phyloP scores from a whole-genome alignment of 2,113 vertebrate species.

The Cyprinodon variegatus region DNA sequence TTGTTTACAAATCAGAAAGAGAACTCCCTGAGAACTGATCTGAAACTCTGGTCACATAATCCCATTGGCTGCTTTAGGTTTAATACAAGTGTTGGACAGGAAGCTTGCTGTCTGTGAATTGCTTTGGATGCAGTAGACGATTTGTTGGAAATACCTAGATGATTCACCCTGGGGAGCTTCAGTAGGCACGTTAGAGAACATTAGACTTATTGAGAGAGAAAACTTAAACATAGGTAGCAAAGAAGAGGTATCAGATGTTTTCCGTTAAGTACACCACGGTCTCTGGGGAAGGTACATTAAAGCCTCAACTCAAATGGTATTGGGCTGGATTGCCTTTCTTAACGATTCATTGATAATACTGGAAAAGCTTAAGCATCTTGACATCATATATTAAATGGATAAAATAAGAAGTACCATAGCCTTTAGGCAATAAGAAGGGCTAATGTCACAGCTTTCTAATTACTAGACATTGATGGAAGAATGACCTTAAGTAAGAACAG shows the following conservation, averaged over 20 bases:
- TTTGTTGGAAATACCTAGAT: constrained; percentile 14
- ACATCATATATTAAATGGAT: not conserved
- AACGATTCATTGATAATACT: not conserved
- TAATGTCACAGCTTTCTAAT: not conserved
- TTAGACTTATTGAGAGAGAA: not conserved
- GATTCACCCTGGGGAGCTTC: constrained; percentile 27
- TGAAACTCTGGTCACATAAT: constrained; percentile 2
- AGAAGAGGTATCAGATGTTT: not conserved
- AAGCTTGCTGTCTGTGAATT: too few species aligned
- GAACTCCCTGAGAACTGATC: constrained; percentile 1
- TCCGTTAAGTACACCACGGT: not conserved
- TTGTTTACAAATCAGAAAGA: constrained; percentile 2
- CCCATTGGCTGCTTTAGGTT: not conserved
- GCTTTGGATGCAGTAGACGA: constrained; percentile 18
- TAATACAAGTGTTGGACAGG: constrained; percentile 2
- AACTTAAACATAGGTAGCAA: not conserved
- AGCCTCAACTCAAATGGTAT: not conserved
- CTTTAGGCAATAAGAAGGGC: not conserved
- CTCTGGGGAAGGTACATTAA: not conserved
- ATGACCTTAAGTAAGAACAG: not conserved
- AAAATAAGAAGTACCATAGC: not conserved
- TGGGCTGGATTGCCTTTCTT: not conserved
- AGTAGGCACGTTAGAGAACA: constrained; percentile 14
- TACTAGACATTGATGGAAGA: too few species aligned
- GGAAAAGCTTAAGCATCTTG: not conserved